Conservation (phyloP, 2,888 invertebrate genomes). For the Nomada hirtipes region DNA sequence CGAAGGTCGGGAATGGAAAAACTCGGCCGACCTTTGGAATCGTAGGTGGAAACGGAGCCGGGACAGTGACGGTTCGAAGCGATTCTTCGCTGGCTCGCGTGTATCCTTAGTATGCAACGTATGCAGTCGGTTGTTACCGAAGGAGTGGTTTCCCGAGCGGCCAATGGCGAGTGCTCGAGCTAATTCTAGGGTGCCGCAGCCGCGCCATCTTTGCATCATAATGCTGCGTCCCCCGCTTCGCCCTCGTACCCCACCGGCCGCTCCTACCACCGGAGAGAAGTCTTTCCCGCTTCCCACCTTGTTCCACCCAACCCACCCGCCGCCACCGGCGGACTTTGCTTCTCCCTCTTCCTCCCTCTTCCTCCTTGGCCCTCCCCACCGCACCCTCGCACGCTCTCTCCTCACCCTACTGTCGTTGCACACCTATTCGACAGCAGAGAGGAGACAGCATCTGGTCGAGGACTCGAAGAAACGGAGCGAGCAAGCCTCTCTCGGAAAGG, state of each 20-base stretch:
- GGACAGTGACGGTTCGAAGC: conserved; percentile 58
- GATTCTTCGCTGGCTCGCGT: conserved; percentile 81
- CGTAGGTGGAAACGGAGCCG: conserved; percentile 65
- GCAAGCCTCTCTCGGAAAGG: not conserved
- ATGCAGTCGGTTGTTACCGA: conserved; percentile 84
- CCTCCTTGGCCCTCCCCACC: conserved; percentile 42
- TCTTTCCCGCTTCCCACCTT: conserved; percentile 63
- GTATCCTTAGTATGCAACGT: conserved; percentile 84
- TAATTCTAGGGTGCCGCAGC: conserved; percentile 84
- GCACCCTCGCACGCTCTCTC: conserved; percentile 52
- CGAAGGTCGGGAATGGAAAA: conserved; percentile 11
- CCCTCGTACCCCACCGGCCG: conserved; percentile 69
- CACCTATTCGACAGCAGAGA: conserved; percentile 47
- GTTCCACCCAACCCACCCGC: conserved; percentile 58
- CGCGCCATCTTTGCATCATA: conserved; percentile 85
- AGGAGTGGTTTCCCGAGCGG: conserved; percentile 84
- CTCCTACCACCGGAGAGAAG: conserved; percentile 65
- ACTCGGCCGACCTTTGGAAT: conserved; percentile 25
- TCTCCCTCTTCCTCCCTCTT: conserved; percentile 61
- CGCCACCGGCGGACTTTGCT: conserved; percentile 31
- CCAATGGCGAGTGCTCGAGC: conserved; percentile 84
- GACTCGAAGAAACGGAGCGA: conserved; percentile 27
- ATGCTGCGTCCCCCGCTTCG: conserved; percentile 79
- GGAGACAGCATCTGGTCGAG: conserved; percentile 76
- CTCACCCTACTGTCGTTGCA: conserved; percentile 43